A percentile compares a stretch with the other conserved stretches of the same genome.
phyloP scores from a whole-genome alignment of 2,888 invertebrate genomes.

The Hypena proboscidalis region DNA sequence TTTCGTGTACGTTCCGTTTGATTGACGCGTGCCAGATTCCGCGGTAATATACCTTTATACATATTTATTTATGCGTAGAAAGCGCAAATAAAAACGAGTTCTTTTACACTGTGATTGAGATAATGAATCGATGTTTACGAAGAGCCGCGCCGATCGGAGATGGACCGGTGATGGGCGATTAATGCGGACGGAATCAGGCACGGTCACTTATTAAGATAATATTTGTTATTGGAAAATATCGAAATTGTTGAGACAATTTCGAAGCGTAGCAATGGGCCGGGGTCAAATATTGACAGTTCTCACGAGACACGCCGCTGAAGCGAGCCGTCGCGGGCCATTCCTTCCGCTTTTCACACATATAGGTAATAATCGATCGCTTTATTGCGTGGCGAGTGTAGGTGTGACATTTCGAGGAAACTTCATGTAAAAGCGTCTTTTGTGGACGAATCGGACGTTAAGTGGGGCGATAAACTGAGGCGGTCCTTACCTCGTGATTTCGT shows the following conservation, averaged over 20 bases:
- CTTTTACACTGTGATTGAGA: slow-evolving; percentile 72
- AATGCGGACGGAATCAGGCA: slow-evolving; percentile 38
- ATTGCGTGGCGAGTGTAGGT: slow-evolving; percentile 75
- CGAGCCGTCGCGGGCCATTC: slow-evolving; percentile 59
- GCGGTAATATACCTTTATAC: slow-evolving; percentile 73
- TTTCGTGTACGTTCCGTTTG: slow-evolving; percentile 77
- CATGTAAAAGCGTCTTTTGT: slow-evolving; percentile 66
- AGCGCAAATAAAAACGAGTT: slow-evolving; percentile 82
- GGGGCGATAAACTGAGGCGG: slow-evolving; percentile 63
- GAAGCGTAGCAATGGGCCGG: slow-evolving; percentile 67
- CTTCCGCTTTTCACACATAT: slow-evolving; percentile 85
- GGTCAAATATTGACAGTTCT: slow-evolving; percentile 83
- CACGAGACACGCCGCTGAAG: slow-evolving; percentile 77
- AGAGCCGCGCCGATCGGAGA: slow-evolving; percentile 56
- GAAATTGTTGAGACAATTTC: slow-evolving; percentile 83
- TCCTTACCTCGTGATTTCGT: slow-evolving; percentile 55
- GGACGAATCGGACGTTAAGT: slow-evolving; percentile 70
- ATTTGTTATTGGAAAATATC: slow-evolving; percentile 81
- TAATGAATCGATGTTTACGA: slow-evolving; percentile 71
- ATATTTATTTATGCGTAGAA: slow-evolving; percentile 83
- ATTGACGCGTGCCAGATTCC: slow-evolving; percentile 84
- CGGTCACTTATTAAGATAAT: slow-evolving; percentile 60
- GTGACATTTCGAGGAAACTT: slow-evolving; percentile 79
- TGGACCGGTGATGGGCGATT: slow-evolving; percentile 40
- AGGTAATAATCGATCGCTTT: slow-evolving; percentile 84